Percentiles rank a stretch among this genome's conserved stretches.
phyloP scores from a whole-genome alignment of 2,888 invertebrate species.

The Encarsia formosa region DNA sequence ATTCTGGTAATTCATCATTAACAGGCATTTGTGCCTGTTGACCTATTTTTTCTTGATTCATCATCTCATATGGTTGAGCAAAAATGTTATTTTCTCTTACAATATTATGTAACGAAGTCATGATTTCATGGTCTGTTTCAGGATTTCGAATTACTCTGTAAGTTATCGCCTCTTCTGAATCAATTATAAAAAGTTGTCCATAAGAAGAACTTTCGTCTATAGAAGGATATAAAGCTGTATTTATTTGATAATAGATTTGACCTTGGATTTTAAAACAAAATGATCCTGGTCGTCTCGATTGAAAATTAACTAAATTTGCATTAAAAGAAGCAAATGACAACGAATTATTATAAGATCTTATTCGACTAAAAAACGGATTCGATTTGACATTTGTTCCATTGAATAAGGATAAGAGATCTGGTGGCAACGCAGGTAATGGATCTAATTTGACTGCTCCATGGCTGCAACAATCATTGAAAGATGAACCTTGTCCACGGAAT shows the following conservation, averaged over 20 bases:
- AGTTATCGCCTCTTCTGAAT: not conserved
- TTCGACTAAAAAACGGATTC: not conserved
- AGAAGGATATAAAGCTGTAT: not conserved
- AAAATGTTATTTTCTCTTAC: conserved; percentile 23
- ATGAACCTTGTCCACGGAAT: not conserved
- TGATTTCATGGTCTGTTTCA: conserved; percentile 9
- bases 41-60: conserved; percentile 12
- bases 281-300: not conserved
- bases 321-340: not conserved
- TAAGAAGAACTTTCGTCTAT: not conserved
- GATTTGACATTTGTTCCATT: not conserved
- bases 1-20: conserved; percentile 10
- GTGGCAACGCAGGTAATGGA: not conserved
- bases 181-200: not conserved
- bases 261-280: conserved; percentile 2
- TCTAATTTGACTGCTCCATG: not conserved
- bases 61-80: conserved; percentile 25
- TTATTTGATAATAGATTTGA: not conserved
- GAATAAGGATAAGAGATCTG: not conserved
- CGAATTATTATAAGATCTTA: not conserved
- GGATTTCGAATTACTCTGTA: not conserved
- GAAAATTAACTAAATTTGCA: not conserved
- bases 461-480: not conserved
- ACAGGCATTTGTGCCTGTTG: not conserved
- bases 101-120: not conserved